These are phyloP conservation scores for Leptinotarsa texana DNA, from an alignment of 1,140 invertebrate genomes.

Conservation along the genomic window DNA sequence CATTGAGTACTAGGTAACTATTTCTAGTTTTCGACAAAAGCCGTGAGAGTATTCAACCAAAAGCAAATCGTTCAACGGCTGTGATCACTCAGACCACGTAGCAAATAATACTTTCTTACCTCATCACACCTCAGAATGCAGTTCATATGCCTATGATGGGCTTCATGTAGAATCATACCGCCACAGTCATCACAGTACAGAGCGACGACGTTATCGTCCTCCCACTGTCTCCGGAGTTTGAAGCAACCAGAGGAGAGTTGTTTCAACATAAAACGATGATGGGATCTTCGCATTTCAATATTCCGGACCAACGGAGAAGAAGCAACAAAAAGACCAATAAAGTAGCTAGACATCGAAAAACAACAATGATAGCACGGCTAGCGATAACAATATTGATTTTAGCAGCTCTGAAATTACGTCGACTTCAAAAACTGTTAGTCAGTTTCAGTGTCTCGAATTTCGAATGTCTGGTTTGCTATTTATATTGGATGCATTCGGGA, in stretches of 20 bases:
- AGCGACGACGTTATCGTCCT: constrained; percentile 52
- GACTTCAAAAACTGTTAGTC: constrained; percentile 2
- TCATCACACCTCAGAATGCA: too few relatives aligned
- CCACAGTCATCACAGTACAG: constrained; percentile 11
- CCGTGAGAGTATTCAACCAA: too few relatives aligned
- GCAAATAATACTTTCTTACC: too few relatives aligned
- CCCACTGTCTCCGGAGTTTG: constrained; percentile 52
- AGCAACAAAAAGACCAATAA: constrained; percentile 43
- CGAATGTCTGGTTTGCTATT: not conserved
- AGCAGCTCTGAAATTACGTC: not conserved
- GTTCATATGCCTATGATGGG: constrained; percentile 65
- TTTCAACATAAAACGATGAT: constrained; percentile 33
- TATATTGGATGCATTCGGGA: not conserved
- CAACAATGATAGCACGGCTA: constrained; percentile 29
- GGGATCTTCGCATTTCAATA: constrained; percentile 38
- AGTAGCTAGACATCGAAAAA: constrained; percentile 41
- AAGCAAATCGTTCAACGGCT: too few relatives aligned
- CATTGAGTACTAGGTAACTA: too few relatives aligned
- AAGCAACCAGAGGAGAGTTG: constrained; percentile 24
- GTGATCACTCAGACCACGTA: too few relatives aligned
- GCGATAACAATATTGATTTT: constrained; percentile 16
- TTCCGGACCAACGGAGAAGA: constrained; percentile 44
- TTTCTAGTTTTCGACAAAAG: too few relatives aligned
- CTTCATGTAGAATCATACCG: not conserved
- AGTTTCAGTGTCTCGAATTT: not conserved